These are phyloP conservation scores for Muscicapa adusta DNA, from an alignment of 2,113 vertebrate species.

Conservation along the genomic window DNA sequence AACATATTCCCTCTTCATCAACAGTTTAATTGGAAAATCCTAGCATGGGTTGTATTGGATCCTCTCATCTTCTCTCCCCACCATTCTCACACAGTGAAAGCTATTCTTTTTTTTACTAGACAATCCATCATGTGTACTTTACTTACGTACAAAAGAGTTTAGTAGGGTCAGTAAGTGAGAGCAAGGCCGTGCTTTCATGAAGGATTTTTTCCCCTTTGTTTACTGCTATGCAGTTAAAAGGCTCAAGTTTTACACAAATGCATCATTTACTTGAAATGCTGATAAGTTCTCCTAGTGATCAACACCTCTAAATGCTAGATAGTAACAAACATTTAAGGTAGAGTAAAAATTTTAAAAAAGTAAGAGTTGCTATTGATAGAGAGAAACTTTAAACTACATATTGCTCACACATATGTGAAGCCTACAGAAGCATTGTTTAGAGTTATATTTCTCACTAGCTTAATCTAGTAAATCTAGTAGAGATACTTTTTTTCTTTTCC, in stretches of 20 bases:
- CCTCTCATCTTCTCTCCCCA: not conserved
- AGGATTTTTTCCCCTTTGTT: not conserved
- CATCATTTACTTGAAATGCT: not conserved
- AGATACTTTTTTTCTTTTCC: not conserved
- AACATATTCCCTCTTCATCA: not conserved
- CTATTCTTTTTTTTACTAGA: not conserved
- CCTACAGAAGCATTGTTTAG: slow-evolving; percentile 8
- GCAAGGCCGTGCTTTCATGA: not conserved
- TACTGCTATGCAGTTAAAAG: not conserved
- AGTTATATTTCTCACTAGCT: slow-evolving; percentile 43
- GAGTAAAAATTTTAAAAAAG: not conserved
- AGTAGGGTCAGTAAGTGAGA: not conserved
- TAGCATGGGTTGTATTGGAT: not conserved
- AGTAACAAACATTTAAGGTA: not conserved
- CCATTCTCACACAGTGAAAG: not conserved
- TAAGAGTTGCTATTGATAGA: not conserved
- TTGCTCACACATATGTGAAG: not conserved
- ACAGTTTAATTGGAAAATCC: not conserved
- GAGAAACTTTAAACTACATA: slow-evolving; percentile 36
- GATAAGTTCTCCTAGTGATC: not conserved
- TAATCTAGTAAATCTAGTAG: slow-evolving; percentile 12
- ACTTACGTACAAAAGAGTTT: not conserved
- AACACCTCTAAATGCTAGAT: not conserved
- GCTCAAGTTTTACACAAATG: not conserved
- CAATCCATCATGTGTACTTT: not conserved